Conservation (phyloP, 2,113 vertebrate species). For the Mesitornis unicolor region DNA sequence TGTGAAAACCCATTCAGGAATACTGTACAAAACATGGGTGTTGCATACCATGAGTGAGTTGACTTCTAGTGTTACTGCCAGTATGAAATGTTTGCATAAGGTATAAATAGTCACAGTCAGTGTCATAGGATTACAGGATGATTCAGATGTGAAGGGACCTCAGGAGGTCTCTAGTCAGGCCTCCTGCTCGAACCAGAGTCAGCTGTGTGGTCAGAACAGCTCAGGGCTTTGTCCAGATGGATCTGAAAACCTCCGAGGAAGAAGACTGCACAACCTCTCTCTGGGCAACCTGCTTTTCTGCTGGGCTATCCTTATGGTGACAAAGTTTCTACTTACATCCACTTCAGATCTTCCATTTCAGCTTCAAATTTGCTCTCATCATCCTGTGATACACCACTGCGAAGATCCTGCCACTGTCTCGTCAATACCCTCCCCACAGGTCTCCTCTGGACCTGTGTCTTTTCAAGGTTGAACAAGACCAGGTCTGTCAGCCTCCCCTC, state of each 20-base stretch:
- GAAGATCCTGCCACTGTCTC: background rate
- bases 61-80: background rate
- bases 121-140: background rate
- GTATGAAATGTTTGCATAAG: background rate
- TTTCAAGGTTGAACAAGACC: background rate
- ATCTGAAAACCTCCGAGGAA: background rate
- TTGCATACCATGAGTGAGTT: background rate
- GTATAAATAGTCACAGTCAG: background rate
- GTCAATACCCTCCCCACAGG: background rate
- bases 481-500: background rate
- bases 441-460: background rate
- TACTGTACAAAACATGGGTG: background rate
- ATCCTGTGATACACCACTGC: background rate
- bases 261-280: background rate
- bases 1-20: background rate
- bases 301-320: background rate
- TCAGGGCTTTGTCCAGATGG: background rate
- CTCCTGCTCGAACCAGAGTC: background rate
- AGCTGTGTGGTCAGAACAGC: background rate
- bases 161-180: background rate
- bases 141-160: background rate
- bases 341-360: background rate
- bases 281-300: background rate
- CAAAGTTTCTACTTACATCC: background rate
- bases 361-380: background rate